Conservation (phyloP, 1,140 invertebrate genomes). For the Drosophila triauraria region DNA sequence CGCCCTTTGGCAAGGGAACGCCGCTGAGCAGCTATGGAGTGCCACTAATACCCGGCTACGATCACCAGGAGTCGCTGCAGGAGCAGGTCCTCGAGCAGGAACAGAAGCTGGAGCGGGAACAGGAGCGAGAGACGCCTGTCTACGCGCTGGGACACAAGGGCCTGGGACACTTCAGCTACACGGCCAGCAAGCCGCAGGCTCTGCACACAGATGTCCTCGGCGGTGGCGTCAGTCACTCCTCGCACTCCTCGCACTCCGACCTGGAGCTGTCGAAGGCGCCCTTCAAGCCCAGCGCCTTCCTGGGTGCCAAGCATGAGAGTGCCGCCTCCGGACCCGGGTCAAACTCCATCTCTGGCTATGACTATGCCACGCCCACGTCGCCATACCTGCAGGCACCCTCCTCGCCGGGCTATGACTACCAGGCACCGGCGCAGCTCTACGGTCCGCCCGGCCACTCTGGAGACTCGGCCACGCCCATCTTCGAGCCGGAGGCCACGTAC, state of each 20-base stretch:
- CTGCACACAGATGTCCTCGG: slow-evolving; percentile 60
- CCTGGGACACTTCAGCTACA: slow-evolving; percentile 76
- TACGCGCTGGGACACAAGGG: slow-evolving; percentile 79
- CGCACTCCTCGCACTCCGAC: not conserved
- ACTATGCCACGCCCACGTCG: slow-evolving; percentile 62
- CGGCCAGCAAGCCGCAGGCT: slow-evolving; percentile 71
- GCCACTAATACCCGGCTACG: slow-evolving; percentile 61
- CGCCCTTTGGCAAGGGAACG: slow-evolving; percentile 51
- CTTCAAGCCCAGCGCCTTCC: slow-evolving; percentile 77
- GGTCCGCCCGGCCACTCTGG: slow-evolving; percentile 68
- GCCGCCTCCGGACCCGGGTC: slow-evolving; percentile 2
- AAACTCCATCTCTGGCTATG: slow-evolving; percentile 48
- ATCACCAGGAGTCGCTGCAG: slow-evolving; percentile 48
- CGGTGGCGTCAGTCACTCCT: not conserved
- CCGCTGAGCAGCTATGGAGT: slow-evolving; percentile 67
- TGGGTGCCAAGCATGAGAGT: slow-evolving; percentile 70
- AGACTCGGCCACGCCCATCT: slow-evolving; percentile 72
- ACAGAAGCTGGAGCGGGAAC: slow-evolving; percentile 22
- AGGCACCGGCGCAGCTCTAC: slow-evolving; percentile 52
- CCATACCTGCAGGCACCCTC: slow-evolving; percentile 62
- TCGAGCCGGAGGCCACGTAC: slow-evolving; percentile 70
- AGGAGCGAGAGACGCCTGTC: slow-evolving; percentile 51
- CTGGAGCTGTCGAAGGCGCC: slow-evolving; percentile 62
- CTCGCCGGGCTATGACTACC: slow-evolving; percentile 69
- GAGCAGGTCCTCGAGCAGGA: slow-evolving; percentile 47